Percentiles rank a stretch among this genome's conserved stretches.
Conservation (phyloP, 35 echinoderm and acorn worm genomes). For the Hemicentrotus pulcherrimus region DNA sequence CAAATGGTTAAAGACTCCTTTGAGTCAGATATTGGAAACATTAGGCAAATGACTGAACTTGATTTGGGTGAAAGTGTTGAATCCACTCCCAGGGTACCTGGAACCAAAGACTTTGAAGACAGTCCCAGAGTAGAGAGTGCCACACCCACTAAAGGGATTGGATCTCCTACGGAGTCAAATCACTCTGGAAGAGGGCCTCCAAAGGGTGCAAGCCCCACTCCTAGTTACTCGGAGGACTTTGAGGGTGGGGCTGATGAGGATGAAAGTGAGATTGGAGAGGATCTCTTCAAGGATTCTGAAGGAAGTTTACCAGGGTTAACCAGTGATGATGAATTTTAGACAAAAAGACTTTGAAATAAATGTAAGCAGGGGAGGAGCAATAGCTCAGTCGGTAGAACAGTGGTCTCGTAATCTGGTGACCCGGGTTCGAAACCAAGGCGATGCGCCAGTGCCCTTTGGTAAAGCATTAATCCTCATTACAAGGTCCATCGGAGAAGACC, state of each 20-base stretch:
- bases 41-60: constrained; percentile 42
- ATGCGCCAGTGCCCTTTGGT: no score
- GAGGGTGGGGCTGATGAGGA: constrained; percentile 26
- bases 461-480: no score
- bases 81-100: not conserved
- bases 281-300: constrained; percentile 21
- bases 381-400: no score
- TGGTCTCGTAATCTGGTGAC: no score
- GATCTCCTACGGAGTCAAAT: constrained; percentile 33
- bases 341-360: not conserved
- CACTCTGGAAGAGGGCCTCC: constrained; percentile 28
- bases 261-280: constrained; percentile 38
- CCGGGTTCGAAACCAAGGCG: no score
- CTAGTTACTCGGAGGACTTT: constrained; percentile 36
- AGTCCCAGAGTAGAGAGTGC: constrained; percentile 30
- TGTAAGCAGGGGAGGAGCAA: no score
- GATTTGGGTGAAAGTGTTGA: constrained; percentile 5
- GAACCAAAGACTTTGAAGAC: not conserved
- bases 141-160: constrained; percentile 31
- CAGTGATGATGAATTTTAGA: constrained; percentile 37
- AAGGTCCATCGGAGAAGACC: no score
- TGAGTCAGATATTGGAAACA: constrained; percentile 27
- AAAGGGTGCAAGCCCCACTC: constrained; percentile 5
- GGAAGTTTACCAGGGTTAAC: constrained; percentile 25
- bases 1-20: not conserved